Base-by-base conservation (phyloP, 2,888 invertebrate genomes). In the Chrysina gloriosa region DNA sequence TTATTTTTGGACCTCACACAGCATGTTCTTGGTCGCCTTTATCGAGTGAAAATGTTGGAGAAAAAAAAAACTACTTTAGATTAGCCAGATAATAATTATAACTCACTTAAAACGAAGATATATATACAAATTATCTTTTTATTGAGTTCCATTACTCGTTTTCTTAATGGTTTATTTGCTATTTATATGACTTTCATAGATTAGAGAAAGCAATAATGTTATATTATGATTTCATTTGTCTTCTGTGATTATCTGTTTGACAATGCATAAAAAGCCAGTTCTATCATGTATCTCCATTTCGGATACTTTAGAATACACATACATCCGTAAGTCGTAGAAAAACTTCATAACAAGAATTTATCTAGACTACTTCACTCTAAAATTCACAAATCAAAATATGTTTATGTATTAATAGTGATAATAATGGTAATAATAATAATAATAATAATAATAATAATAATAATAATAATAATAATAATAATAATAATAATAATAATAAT, bases 1-100 rank as follows among this genome's bases (percentile, higher is more conserved):
- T 74, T 75, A 73, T 72, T 70, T 69, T 68, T 61, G 61, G 70
- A 73, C 72, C 71, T 68, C 73, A 72, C 73, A 72, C 71, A 61
- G 58, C 58, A 61, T 42, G 42, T 27, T 61, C 29, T 42, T 61
- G 27, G 42, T 61, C 58, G 58, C 42, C 14, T 61, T 61, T 61
- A 61, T 61, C 58, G 39, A 14, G 31, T 27, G 9, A n/a, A 45
- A 25, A 61, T 45, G 58, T 42, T 45, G 42, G 56, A 19, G 14
- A 39, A 50, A 42, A 42, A 61, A 42, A 61, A 42, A 61, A 45
- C 29, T 42, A 61, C 42, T 61, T 61, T 61, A 61, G 58, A 61
- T 61, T 25, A 27, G 25, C 7, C 42, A 61, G 58, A 61, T 61
- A 61, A 61, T 29, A 61, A 61, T 61, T 61, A 61, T 61, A 61